These are phyloP conservation scores for Polydrusus tereticollis DNA, from an alignment of 2,888 invertebrate genomes.

Conservation along the genomic window DNA sequence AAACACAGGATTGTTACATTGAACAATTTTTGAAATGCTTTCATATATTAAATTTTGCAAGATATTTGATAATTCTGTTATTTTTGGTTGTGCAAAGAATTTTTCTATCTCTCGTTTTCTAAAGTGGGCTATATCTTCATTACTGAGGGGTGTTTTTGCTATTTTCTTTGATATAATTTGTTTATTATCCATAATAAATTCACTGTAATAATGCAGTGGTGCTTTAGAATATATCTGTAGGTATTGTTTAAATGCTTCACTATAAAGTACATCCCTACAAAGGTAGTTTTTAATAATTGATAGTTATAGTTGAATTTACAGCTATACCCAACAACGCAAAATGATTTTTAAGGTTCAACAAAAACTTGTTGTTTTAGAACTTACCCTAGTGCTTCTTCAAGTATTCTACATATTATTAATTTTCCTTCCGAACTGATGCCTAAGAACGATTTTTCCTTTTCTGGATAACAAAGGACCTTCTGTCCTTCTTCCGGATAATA, in stretches of 20 bases:
- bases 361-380: constrained; percentile 12
- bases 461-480: constrained; percentile 13
- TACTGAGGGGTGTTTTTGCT: constrained; percentile 28
- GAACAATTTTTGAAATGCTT: constrained; percentile 44
- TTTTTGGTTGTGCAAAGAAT: constrained; percentile 54
- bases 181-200: constrained; percentile 54
- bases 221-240: constrained; percentile 49
- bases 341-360: no score
- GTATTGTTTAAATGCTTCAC: constrained; percentile 56
- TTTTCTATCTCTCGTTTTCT: constrained; percentile 53
- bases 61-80: constrained; percentile 54
- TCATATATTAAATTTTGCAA: constrained; percentile 57
- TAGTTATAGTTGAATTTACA: no score
- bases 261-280: constrained; percentile 64
- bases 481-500: constrained; percentile 21
- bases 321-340: no score
- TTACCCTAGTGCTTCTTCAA: constrained; percentile 49
- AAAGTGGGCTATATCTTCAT: constrained; percentile 44
- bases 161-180: constrained; percentile 37
- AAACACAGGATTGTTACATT: constrained; percentile 16
- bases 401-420: constrained; percentile 33
- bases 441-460: background rate
- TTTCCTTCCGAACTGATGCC: constrained; percentile 1
- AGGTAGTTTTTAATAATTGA: background rate
- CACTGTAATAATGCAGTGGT: constrained; percentile 57